Evolutionary conservation across 1,140 invertebrate genomes (phyloP).

Genomic region (Zelostemma sp.): DNA sequence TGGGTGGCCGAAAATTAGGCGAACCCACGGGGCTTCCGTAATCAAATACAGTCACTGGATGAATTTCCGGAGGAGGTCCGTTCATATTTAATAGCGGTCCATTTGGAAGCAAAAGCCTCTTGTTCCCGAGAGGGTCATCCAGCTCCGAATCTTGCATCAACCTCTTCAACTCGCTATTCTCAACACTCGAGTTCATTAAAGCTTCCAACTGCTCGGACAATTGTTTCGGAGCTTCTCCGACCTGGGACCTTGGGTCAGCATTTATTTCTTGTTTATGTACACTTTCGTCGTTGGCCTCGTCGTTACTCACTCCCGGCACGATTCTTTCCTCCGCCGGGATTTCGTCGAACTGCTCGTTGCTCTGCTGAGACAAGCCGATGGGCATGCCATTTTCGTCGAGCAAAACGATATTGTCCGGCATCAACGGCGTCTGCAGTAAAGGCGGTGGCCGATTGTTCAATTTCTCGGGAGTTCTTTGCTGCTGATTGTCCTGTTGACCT

Average conservation of each 20-base stretch:
- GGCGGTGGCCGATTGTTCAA: slow-evolving; percentile 34
- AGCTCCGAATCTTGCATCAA: slow-evolving; percentile 17
- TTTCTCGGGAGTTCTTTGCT: slow-evolving; percentile 29
- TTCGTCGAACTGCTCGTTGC: slow-evolving; percentile 15
- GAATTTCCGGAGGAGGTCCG: slow-evolving; percentile 27
- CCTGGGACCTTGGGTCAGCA: not conserved
- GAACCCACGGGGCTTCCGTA: slow-evolving; percentile 45
- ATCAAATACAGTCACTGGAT: slow-evolving; percentile 44
- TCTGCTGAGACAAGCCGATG: slow-evolving; percentile 39
- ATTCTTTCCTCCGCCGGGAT: not conserved
- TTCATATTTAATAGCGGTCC: slow-evolving; percentile 20
- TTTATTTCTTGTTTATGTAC: not conserved
- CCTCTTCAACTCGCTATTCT: slow-evolving; percentile 42
- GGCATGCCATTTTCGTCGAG: slow-evolving; percentile 55
- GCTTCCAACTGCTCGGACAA: slow-evolving; percentile 57
- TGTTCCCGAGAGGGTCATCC: slow-evolving; percentile 7
- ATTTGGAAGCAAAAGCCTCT: too few relatives aligned
- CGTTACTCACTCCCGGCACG: not conserved
- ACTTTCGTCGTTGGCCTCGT: not conserved
- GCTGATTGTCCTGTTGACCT: slow-evolving; percentile 30
- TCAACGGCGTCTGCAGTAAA: slow-evolving; percentile 29
- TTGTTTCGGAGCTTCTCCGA: slow-evolving; percentile 43
- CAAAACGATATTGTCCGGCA: slow-evolving; percentile 46
- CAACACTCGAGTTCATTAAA: slow-evolving; percentile 38
- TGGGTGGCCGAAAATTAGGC: slow-evolving; percentile 49